Evolutionary conservation across 2,797 vertebrate genomes (phyloP).

Genomic region (Pipistrellus kuhlii): DNA sequence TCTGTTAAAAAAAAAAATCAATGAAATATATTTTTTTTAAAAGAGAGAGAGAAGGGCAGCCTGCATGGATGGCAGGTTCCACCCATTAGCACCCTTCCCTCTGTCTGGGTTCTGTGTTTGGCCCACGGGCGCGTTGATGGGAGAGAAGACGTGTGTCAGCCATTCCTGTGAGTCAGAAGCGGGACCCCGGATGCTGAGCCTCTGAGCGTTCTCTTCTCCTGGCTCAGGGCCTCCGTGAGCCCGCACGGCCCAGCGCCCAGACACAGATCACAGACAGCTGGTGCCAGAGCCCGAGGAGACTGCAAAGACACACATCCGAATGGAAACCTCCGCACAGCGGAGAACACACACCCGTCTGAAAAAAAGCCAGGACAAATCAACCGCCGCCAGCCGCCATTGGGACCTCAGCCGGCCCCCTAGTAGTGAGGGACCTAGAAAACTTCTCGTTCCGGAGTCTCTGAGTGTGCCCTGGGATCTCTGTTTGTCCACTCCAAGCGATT

Average conservation of each 20-base stretch:
- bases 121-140: neutral
- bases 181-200: neutral
- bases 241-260: neutral
- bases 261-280: neutral
- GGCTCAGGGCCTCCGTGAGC: conserved; percentile 12
- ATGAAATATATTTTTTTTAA: no score
- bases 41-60: neutral
- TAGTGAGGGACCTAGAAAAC: conserved; percentile 85
- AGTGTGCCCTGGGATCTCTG: conserved; percentile 84
- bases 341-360: neutral
- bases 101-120: neutral
- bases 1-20: neutral
- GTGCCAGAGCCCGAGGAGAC: neutral
- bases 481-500: conserved; percentile 86
- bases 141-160: neutral
- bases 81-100: neutral
- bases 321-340: neutral
- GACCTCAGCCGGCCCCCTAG: conserved; percentile 78
- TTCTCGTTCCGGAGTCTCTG: conserved; percentile 75
- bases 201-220: neutral
- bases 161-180: neutral
- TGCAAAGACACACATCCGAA: neutral
- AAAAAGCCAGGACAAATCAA: conserved; percentile 84
- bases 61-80: no score
- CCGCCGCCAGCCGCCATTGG: conserved; percentile 73